Evolutionary conservation across 1,140 invertebrate species (phyloP).

Genomic region (Drosophila chauvacae): DNA sequence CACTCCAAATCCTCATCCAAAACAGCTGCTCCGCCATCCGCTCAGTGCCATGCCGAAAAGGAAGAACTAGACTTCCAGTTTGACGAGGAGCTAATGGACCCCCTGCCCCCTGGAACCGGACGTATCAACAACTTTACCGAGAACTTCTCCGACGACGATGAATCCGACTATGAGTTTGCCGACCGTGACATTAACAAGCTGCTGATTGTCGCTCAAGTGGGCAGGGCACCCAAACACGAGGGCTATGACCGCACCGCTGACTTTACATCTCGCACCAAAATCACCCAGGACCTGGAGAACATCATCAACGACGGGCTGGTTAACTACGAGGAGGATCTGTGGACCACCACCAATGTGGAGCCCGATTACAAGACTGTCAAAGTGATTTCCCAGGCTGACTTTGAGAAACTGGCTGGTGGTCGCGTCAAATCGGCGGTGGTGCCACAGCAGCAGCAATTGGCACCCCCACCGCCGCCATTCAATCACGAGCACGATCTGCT

Average conservation of each 20-base stretch:
- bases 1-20: slow-evolving; percentile 81
- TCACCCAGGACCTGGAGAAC: slow-evolving; percentile 96
- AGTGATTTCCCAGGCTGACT: slow-evolving; percentile 94
- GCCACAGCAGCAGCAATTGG: slow-evolving; percentile 87
- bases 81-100: slow-evolving; percentile 95
- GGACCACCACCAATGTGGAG: slow-evolving; percentile 86
- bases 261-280: slow-evolving; percentile 93
- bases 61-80: slow-evolving; percentile 98
- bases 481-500: slow-evolving; percentile 49
- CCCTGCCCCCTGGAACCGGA: slow-evolving; percentile 87
- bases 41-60: slow-evolving; percentile 86
- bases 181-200: slow-evolving; percentile 98
- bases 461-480: slow-evolving; percentile 91
- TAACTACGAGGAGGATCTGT: slow-evolving; percentile 97
- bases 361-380: slow-evolving; percentile 93
- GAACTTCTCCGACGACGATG: slow-evolving; percentile 89
- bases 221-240: slow-evolving; percentile 91
- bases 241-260: slow-evolving; percentile 95
- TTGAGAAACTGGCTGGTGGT: slow-evolving; percentile 91
- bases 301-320: slow-evolving; percentile 97
- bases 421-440: slow-evolving; percentile 47
- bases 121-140: slow-evolving; percentile 92
- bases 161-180: slow-evolving; percentile 94
- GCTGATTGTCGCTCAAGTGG: slow-evolving; percentile 96
- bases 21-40: slow-evolving; percentile 77